Base-by-base conservation (phyloP, 2,113 vertebrate genomes). In the Lynx canadensis region DNA sequence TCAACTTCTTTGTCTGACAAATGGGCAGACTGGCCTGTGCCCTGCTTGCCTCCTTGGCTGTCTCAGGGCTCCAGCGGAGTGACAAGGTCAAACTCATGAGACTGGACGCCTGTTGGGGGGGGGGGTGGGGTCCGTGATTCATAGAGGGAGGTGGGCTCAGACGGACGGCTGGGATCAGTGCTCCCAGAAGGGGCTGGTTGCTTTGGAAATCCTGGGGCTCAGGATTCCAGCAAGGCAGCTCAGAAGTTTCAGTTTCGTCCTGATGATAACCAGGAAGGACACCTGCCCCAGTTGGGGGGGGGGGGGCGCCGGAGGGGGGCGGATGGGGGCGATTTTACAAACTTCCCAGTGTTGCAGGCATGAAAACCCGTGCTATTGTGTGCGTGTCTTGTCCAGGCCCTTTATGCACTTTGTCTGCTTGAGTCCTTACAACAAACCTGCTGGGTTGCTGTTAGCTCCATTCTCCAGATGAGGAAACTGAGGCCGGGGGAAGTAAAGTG, bases 401-500 rank as follows among this genome's bases (percentile, higher is more conserved):
- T 60, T 60, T 3, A 19, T 18, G 25, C 23, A 16, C 12, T 0
- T 18, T 29, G 52, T 91, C 69, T 52, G 10, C 83, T 65, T 65
- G 21, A 91, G 15, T 41, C 50, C 57, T 93, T 13, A 19, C 2
- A 31, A 23, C 7, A 48, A 3, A 21, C 25, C 45, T 5, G 41
- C 15, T 38, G 23, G 73, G 41, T 33, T 74, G 65, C 57, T 7
- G 1, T 65, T 65, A 55, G 85, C 48, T 60, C 78, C 38, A 19
- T 84, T 95, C 92, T 95, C 36, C 71, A 82, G 95, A 90, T 55
- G 84, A 33, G 88, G 29, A 90, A 83, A 91, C 79, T 11, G 93
- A 97, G 82, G 48, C 41, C 83, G 18, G 1, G 55, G 29, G 52
- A 83, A 55, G 7, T 38, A 31, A 45, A 71, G 2, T 7, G 50